Evolutionary conservation across 2,797 vertebrate species (phyloP), one percentile per base, ranked within the genome.

Genomic region (Parotocinclus haroldoi): DNA sequence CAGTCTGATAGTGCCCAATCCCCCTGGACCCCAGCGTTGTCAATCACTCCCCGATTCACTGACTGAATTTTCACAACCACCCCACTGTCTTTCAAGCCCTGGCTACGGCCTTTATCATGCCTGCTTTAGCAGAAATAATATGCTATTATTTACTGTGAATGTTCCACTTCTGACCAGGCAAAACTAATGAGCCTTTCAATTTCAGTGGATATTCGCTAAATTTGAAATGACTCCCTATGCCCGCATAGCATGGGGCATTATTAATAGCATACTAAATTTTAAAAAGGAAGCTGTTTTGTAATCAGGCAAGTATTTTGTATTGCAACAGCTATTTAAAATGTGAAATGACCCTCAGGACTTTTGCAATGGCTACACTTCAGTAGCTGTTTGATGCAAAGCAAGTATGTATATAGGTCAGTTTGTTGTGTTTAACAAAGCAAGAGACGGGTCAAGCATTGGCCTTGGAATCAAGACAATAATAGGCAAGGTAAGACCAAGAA

Each of bases 221-320:
- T 63, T 49, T 42, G 36, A 38, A 58, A 54, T 53, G 49, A 53
- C 63, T 11, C 57, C 37, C 58, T 48, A n/a, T 18, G 46, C 18
- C 39, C 60, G 63, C 69, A 49, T 62, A 60, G 62, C 69, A 59
- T 54, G 42, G 56, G 63, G 17, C 57, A 59, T 13, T 42, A 39
- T 55, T 42, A 71, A 64, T 62, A 60, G 50, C 55, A 55, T 40
- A 59, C 55, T 59, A 46, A 59, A 55, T 66, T 60, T 72, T 40
- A 18, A 66, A 72, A 19, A 44, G 44, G 45, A 39, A 55, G 63
- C 62, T 37, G 50, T 66, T 65, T 60, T 53, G 56, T 36, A 42
- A 38, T 54, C 37, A 66, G 45, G 45, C 51, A 11, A 50, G 45
- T 40, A 49, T 48, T 52, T 38, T 18, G 14, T 54, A 13, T 57